Evolutionary conservation across 2,888 invertebrate species (phyloP), one percentile per base, ranked within the genome.

Genomic region (Nomada lathburiana): DNA sequence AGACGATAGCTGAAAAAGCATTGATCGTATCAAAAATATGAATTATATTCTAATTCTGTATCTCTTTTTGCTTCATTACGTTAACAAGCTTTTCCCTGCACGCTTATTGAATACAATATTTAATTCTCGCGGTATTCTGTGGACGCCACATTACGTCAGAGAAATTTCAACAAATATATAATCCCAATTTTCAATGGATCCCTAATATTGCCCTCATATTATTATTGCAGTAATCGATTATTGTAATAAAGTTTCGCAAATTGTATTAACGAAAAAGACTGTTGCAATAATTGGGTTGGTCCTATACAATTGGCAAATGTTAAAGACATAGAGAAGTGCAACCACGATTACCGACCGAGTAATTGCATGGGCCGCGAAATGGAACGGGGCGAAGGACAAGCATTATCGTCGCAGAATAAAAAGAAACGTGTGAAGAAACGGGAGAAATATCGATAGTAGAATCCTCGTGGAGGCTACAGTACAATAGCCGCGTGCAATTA

Each of bases 1-100:
- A 85, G 79, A 74, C 57, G 88, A 88, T 88, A 84, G 60, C 74
- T n/a, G 57, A 18, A 60, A 59, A 53, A 44, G 18, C 16, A 47
- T 47, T 47, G 47, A 47, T 47, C 2, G 16, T 47, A 47, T 47
- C 47, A 47, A 47, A 36, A 67, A 68, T 10, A 23, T 16, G 13
- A 36, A 23, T 29, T 23, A 23, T 36, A 50, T 23, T 26, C 18
- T 44, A 42, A n/a, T 42, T 59, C 29, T 47, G 13, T 47, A 2
- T 47, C 47, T 11, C 11, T 13, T 18, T 50, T 57, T 36, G n/a
- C 16, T 10, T 59, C 55, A 68, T 23, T 57, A 9, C 9, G 29
- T 29, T 7, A 29, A 29, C 29, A 5, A 5, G 29, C 29, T 7
- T 29, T 29, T 29, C 29, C 5, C 5, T 29, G 29, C n/a, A n/a